Conservation (phyloP, 2,888 invertebrate genomes). For the Nemotelus pantherinus region DNA sequence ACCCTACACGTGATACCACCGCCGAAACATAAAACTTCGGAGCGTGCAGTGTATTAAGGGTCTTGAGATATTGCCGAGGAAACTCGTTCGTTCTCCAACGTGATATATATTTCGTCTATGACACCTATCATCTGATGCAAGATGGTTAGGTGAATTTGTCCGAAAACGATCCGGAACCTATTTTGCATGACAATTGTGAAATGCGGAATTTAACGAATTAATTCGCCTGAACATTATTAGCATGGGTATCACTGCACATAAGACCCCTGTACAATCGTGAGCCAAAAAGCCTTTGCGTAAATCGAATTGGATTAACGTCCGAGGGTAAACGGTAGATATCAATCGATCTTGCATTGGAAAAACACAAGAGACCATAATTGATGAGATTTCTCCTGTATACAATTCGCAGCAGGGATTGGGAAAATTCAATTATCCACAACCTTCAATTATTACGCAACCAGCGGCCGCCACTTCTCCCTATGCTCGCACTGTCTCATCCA, state of each 20-base stretch:
- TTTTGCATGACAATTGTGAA: too few relatives aligned
- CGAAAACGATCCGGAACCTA: too few relatives aligned
- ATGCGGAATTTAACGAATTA: too few relatives aligned
- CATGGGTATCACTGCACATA: too few relatives aligned
- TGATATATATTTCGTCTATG: background rate
- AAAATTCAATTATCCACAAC: background rate
- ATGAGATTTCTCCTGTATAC: background rate
- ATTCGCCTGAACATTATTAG: too few relatives aligned
- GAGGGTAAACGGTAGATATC: too few relatives aligned
- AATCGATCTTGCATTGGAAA: too few relatives aligned
- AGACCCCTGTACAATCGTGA: too few relatives aligned
- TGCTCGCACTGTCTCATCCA: background rate
- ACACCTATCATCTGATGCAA: slow-evolving; percentile 20
- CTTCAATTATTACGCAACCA: too few relatives aligned
- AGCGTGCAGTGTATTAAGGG: slow-evolving; percentile 7
- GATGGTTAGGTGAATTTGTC: background rate
- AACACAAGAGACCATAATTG: background rate
- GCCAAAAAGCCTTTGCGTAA: too few relatives aligned
- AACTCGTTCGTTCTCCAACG: slow-evolving; percentile 7
- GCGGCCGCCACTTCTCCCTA: too few relatives aligned
- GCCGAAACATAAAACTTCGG: slow-evolving; percentile 11
- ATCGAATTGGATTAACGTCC: too few relatives aligned
- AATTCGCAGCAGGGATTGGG: background rate
- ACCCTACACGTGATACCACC: slow-evolving; percentile 29
- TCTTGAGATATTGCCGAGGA: slow-evolving; percentile 18